Conservation (phyloP, 2,888 invertebrate genomes). For the Nymphalis urticae region DNA sequence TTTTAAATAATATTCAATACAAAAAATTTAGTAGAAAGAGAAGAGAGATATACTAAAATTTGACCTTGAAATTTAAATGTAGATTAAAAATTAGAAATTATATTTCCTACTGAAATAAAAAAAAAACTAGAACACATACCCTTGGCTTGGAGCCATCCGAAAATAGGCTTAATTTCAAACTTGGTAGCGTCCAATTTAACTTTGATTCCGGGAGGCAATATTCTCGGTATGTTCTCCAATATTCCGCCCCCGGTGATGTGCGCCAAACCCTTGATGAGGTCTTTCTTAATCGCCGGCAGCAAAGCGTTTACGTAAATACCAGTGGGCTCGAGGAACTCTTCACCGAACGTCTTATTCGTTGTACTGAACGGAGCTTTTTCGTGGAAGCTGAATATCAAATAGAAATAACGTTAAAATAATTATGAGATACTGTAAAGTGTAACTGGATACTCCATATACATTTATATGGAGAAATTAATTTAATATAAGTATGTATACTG, state of each 20-base stretch:
- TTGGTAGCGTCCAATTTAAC: constrained; percentile 86
- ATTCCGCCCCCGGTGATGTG: constrained; percentile 98
- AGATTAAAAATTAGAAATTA: too few species aligned
- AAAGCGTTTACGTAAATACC: constrained; percentile 91
- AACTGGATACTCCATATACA: too few species aligned
- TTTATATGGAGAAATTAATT: too few species aligned
- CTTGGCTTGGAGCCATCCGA: constrained; percentile 92
- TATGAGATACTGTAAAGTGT: background rate
- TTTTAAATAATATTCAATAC: too few species aligned
- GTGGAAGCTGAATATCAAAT: constrained; percentile 51
- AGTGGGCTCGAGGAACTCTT: constrained; percentile 92
- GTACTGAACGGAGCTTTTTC: constrained; percentile 71
- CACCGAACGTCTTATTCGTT: constrained; percentile 79
- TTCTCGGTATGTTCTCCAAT: constrained; percentile 92
- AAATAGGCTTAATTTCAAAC: constrained; percentile 89
- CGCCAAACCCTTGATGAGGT: constrained; percentile 91
- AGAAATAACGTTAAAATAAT: background rate
- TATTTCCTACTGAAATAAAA: too few species aligned
- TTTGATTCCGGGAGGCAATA: constrained; percentile 86
- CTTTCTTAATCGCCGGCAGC: constrained; percentile 85
- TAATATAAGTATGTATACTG: too few species aligned
- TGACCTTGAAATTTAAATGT: too few species aligned
- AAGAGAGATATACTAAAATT: too few species aligned
- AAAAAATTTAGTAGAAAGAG: too few species aligned
- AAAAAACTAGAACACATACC: constrained; percentile 61